Evolutionary conservation across 2,113 vertebrate genomes (phyloP), one percentile per base, ranked within the genome.

Genomic region (Pollimyrus isidori): DNA sequence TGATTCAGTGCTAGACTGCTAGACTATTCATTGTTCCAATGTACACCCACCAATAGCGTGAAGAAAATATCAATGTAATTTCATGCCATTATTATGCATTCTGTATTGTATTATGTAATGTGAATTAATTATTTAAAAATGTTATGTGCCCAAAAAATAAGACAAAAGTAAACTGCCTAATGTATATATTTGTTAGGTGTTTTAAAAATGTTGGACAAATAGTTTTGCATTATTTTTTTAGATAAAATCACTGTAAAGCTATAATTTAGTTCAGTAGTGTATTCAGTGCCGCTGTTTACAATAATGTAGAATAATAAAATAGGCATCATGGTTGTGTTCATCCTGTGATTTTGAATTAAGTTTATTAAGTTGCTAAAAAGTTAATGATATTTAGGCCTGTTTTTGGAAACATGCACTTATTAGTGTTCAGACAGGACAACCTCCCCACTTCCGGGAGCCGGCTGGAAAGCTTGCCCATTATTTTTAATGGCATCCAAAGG

Each of bases 401-500:
- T 80, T 80, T 80, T 39, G 73, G 35, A 35, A 42, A 42, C 73
- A 42, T 80, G 6, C 30, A 80, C 35, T 76, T 42, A 76, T 76
- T 76, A 39, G 5, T 19, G 11, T 5, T 35, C 35, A 80, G 35
- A 42, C 35, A 73, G 84, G 86, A 87, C 56, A 52, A 23, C 17
- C 82, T 13, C n/a, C 58, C n/a, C 46, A 58, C 82, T 89, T 86
- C 9, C 56, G 13, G 39, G 39, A 9, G 19, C 23, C 0, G 26
- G 45, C 76, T 65, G 53, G 84, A 56, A 90, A 90, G 83, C 49
- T 90, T 65, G 42, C 21, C 11, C 49, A 62, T 87, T 90, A 88
- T 89, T 89, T 89, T 86, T 89, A 86, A 89, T 82, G 85, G 49
- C 84, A 69, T 82, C 88, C 48, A 89, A 91, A 83, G 30, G n/a